Conservation (phyloP, 2,797 vertebrate species). For the Myotis pilosus region DNA sequence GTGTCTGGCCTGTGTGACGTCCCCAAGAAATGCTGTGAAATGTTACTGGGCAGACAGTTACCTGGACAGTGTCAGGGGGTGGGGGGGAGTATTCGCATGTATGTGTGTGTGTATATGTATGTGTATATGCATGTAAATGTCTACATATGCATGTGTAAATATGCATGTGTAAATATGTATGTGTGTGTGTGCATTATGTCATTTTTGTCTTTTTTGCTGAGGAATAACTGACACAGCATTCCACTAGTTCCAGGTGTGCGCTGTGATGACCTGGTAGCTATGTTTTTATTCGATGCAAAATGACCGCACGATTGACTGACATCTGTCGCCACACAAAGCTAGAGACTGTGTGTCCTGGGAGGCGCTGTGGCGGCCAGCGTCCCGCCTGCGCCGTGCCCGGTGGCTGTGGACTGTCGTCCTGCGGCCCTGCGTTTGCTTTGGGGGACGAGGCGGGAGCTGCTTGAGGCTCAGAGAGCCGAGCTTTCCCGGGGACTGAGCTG, state of each 20-base stretch:
- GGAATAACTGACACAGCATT: background rate
- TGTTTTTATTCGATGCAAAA: too few relatives aligned
- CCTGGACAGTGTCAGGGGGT: too few relatives aligned
- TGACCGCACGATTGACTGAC: rapidly evolving
- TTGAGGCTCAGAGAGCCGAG: too few relatives aligned
- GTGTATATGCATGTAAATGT: background rate
- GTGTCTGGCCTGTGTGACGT: background rate
- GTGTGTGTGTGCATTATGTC: background rate
- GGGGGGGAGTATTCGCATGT: background rate
- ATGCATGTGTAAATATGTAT: background rate
- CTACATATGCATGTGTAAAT: too few relatives aligned
- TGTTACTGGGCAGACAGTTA: background rate
- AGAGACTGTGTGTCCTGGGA: rapidly evolving
- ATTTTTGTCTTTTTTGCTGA: background rate
- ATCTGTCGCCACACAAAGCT: background rate
- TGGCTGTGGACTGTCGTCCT: too few relatives aligned
- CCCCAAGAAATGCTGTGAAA: background rate
- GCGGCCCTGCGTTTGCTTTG: rapidly evolving
- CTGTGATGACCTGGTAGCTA: rapidly evolving
- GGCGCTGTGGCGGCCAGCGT: too few relatives aligned
- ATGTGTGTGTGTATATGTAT: rapidly evolving
- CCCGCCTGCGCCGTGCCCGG: too few relatives aligned
- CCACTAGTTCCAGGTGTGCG: rapidly evolving
- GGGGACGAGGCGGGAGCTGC: too few relatives aligned
- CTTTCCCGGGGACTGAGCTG: background rate